These are phyloP conservation scores for Drosophila macrospina DNA, from an alignment of 2,888 invertebrate species.

Conservation along the genomic window DNA sequence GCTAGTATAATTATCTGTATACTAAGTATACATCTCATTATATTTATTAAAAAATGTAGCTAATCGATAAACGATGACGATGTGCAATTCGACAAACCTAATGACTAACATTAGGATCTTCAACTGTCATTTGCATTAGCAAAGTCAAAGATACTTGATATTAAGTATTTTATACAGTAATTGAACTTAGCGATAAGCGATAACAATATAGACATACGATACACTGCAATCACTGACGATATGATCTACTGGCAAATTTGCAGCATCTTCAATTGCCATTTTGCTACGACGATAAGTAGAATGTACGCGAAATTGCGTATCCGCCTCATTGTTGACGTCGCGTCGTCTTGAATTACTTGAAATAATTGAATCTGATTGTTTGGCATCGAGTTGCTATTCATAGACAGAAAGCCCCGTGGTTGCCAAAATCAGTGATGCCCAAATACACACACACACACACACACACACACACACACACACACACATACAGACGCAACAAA, in stretches of 20 bases:
- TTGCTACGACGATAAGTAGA: neutral
- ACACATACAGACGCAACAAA: neutral
- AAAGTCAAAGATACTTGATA: constrained; percentile 15
- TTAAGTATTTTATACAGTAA: constrained; percentile 30
- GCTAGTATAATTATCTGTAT: too few species aligned
- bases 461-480: neutral
- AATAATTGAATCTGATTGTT: constrained; percentile 74
- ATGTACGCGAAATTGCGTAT: constrained; percentile 5
- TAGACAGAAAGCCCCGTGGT: constrained; percentile 9
- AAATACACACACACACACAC: neutral
- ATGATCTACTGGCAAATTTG: constrained; percentile 6
- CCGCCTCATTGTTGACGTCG: constrained; percentile 17
- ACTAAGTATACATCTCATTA: neutral
- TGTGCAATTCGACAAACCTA: neutral
- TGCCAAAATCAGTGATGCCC: constrained; percentile 25
- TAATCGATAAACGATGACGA: neutral
- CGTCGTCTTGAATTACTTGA: constrained; percentile 45
- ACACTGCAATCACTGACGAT: constrained; percentile 3
- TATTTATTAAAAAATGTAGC: neutral
- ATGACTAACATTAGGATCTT: neutral
- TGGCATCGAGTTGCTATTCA: constrained; percentile 47
- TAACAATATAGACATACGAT: neutral
- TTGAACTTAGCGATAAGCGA: constrained; percentile 5
- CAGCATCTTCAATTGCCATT: constrained; percentile 7
- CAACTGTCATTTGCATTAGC: neutral